These are phyloP conservation scores for Pogonognathellus flavescens DNA, from an alignment of 1,140 invertebrate species.

Conservation along the genomic window DNA sequence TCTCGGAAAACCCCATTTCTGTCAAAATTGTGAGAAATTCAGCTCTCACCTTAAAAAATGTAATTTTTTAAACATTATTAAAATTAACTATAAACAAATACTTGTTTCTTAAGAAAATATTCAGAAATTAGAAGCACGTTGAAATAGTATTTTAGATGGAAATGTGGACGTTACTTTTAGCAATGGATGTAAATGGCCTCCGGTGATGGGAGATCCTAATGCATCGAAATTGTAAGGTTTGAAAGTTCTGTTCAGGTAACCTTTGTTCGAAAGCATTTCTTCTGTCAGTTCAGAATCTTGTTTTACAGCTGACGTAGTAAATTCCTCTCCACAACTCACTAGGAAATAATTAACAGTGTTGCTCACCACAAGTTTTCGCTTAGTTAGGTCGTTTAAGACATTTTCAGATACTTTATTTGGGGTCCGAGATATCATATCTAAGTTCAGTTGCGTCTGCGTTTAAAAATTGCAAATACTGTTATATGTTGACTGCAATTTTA, in stretches of 20 bases:
- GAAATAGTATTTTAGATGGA: no score
- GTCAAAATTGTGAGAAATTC: conserved; percentile 98
- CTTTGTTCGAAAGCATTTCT: conserved; percentile 90
- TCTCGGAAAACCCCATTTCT: conserved; percentile 98
- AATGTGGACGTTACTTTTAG: conserved; percentile 80
- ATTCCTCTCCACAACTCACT: conserved; percentile 87
- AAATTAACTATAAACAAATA: no score
- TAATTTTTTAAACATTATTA: no score
- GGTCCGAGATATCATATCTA: conserved; percentile 66
- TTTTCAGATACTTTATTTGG: conserved; percentile 69
- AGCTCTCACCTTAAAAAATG: conserved; percentile 85
- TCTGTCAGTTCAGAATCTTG: conserved; percentile 94
- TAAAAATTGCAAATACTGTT: no score
- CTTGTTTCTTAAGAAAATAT: no score
- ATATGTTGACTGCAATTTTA: no score
- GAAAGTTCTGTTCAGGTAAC: conserved; percentile 92
- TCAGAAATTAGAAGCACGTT: no score
- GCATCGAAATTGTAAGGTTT: conserved; percentile 99
- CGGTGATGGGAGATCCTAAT: conserved; percentile 79
- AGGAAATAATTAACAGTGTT: conserved; percentile 77
- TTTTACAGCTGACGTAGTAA: conserved; percentile 86
- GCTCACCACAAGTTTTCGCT: conserved; percentile 93
- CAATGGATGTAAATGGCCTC: conserved; percentile 94
- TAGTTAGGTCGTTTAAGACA: conserved; percentile 84
- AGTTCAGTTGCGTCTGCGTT: conserved; percentile 62